Base-by-base conservation (phyloP, 1,140 invertebrate species). In the Aphelinus certus region DNA sequence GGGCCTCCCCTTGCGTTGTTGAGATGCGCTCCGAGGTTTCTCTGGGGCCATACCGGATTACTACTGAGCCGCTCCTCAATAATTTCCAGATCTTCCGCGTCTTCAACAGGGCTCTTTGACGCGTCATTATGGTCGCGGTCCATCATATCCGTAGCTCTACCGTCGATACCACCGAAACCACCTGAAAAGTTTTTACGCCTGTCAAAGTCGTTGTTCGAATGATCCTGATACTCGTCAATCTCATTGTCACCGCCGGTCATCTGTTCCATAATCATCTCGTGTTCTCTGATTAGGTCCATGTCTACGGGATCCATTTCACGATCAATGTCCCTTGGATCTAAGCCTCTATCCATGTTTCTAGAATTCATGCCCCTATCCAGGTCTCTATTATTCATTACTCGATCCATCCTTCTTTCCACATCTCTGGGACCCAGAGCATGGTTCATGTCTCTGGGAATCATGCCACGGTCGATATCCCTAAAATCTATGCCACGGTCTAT, bases 41-140 rank as follows among this genome's bases (percentile, higher is more conserved):
- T 72, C 4, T 42, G 3, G 42, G 51, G 47, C 68, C 68, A 70
- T 0, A 51, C 4, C n/a, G 48, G 45, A 0, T 69, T 58, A 43
- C 53, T 47, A 9, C 57, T 56, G 3, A 71, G 26, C 43, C 75
- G 55, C 26, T 76, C 75, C 58, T 76, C 75, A 7, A 76, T 68
- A 6, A 76, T 76, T 46, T 76, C 61, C 26, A 76, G 46, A 2
- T 76, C 75, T 0, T 76, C 75, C 2, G 51, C 69, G n/a, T 76
- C 75, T 3, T 71, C 69, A 26, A 26, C 26, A 26, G 26, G 26
- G 26, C 26, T 26, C 26, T 26, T 26, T 26, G 26, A 26, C 26
- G 26, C 26, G 26, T 26, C 45, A 71, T 60, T 9, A 64, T 57
- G 3, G 26, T 2, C 7, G 63, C 63, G 60, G 1, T 73, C 71